These are phyloP conservation scores for Chalcis sispes DNA, from an alignment of 2,888 invertebrate species.

Conservation along the genomic window DNA sequence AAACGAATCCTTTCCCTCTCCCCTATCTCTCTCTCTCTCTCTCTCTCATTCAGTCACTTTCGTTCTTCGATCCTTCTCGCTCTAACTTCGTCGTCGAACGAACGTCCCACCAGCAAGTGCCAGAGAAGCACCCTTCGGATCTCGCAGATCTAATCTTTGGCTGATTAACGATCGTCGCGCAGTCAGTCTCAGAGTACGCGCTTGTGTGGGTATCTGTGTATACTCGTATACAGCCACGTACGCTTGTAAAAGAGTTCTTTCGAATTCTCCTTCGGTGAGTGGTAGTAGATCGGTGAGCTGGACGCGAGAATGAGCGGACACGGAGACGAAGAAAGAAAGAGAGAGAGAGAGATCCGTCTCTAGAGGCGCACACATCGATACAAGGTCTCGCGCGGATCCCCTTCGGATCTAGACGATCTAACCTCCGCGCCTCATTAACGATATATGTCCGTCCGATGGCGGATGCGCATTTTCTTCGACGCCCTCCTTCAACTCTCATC, in stretches of 20 bases:
- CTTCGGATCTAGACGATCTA: constrained; percentile 64
- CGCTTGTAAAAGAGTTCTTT: constrained; percentile 53
- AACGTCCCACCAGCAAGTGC: constrained; percentile 25
- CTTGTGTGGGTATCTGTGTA: constrained; percentile 4
- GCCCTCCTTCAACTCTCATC: not conserved
- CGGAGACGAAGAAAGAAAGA: constrained; percentile 5
- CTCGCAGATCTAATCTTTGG: constrained; percentile 70
- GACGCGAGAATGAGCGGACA: constrained; percentile 15
- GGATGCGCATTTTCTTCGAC: constrained; percentile 23
- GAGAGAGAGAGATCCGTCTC: constrained; percentile 60
- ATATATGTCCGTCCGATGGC: constrained; percentile 58
- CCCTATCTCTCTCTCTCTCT: not conserved
- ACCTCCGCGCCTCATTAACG: constrained; percentile 66
- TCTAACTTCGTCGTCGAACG: constrained; percentile 2
- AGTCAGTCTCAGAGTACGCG: constrained; percentile 52
- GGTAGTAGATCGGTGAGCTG: constrained; percentile 56
- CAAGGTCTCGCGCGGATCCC: constrained; percentile 53
- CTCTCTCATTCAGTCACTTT: not conserved
- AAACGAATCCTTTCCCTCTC: constrained; percentile 58
- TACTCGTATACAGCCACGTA: no score
- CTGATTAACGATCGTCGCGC: constrained; percentile 71
- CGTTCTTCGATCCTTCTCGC: not conserved
- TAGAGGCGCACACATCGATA: constrained; percentile 19
- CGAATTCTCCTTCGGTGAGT: constrained; percentile 63
- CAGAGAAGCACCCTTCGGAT: constrained; percentile 68